These are phyloP conservation scores for Promerops cafer DNA, from an alignment of 2,113 vertebrate genomes.

Conservation along the genomic window DNA sequence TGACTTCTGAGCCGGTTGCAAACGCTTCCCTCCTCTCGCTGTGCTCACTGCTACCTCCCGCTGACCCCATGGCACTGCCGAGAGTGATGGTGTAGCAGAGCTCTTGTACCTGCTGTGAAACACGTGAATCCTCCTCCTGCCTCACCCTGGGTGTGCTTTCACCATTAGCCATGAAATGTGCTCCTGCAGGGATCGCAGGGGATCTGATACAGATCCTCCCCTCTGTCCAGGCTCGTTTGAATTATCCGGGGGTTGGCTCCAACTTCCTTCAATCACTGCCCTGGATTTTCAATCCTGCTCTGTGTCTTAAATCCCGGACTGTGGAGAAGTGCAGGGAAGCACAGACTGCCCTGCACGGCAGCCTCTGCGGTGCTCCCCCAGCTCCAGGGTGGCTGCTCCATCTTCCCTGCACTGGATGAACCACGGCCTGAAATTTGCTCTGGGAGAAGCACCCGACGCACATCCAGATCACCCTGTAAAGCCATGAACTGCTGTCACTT, in stretches of 20 bases:
- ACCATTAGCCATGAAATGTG: rapidly evolving
- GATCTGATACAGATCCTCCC: background rate
- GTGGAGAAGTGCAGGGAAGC: background rate
- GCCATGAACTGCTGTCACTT: background rate
- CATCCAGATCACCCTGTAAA: background rate
- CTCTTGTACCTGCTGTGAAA: background rate
- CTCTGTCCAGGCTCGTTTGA: rapidly evolving
- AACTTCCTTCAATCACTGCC: rapidly evolving
- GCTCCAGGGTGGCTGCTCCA: background rate
- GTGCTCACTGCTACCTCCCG: background rate
- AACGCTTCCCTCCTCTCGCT: background rate
- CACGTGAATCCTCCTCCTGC: background rate
- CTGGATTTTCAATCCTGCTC: background rate
- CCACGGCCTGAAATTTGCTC: rapidly evolving
- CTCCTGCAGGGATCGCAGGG: background rate
- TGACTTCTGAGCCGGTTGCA: background rate
- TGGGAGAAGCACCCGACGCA: background rate
- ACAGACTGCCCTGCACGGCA: rapidly evolving
- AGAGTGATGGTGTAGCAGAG: rapidly evolving
- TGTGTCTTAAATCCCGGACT: rapidly evolving
- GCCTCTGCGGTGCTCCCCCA: background rate
- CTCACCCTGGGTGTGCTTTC: background rate
- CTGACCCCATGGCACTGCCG: background rate
- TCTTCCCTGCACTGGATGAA: background rate
- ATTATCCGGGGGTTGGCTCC: rapidly evolving